Conservation (phyloP, 2,113 vertebrate genomes). For the Xyliphius kryptos region DNA sequence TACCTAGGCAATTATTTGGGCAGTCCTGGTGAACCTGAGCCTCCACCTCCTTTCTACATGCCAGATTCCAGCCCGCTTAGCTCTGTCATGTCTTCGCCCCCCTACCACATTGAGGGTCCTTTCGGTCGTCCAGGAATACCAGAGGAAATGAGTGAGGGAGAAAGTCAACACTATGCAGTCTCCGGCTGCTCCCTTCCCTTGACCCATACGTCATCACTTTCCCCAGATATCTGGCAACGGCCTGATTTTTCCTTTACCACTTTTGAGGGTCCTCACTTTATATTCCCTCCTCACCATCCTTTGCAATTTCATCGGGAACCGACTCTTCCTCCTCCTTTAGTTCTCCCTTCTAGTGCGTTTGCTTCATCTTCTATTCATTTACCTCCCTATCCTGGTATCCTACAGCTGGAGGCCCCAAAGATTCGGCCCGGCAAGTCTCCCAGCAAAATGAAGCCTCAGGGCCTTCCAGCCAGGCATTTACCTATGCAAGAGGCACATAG, state of each 20-base stretch:
- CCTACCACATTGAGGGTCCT: constrained; percentile 83
- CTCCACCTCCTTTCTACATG: constrained; percentile 91
- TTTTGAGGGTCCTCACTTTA: constrained; percentile 84
- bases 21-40: constrained; percentile 85
- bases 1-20: constrained; percentile 84
- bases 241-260: constrained; percentile 85
- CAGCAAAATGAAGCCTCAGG: constrained; percentile 75
- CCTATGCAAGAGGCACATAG: constrained; percentile 90
- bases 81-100: constrained; percentile 95
- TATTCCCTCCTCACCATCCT: constrained; percentile 79
- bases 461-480: constrained; percentile 86
- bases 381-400: constrained; percentile 85
- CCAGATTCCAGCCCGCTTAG: constrained; percentile 93
- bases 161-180: constrained; percentile 72
- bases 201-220: constrained; percentile 83
- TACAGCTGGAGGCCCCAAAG: constrained; percentile 86
- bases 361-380: constrained; percentile 83
- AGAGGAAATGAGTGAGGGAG: constrained; percentile 84
- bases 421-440: constrained; percentile 83
- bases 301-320: constrained; percentile 74
- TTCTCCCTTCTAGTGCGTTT: constrained; percentile 78
- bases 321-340: constrained; percentile 65
- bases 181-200: constrained; percentile 90
- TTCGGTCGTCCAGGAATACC: constrained; percentile 90
- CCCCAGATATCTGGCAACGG: constrained; percentile 89